These are phyloP conservation scores for Philhelius pedissequus DNA, from an alignment of 2,888 invertebrate genomes.

Conservation along the genomic window DNA sequence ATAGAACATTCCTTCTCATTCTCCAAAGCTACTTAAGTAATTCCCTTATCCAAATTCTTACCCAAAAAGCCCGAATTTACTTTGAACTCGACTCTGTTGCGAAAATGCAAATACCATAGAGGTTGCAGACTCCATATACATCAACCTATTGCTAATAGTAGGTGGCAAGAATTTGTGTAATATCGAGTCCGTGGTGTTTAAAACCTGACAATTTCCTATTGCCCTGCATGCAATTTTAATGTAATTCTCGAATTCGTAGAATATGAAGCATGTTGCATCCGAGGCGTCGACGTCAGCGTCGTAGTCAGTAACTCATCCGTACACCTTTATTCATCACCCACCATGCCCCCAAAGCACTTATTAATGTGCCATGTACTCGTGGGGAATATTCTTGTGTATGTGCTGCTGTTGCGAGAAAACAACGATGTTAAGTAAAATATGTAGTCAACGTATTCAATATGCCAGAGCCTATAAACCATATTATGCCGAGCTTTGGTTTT, in stretches of 20 bases:
- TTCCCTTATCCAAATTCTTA: background rate
- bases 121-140: too few species aligned
- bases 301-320: constrained; percentile 13
- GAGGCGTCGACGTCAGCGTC: background rate
- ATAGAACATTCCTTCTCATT: too few species aligned
- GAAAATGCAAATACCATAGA: too few species aligned
- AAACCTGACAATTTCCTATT: constrained; percentile 52
- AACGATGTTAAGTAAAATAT: constrained; percentile 21
- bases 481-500: background rate
- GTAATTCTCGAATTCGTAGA: background rate
- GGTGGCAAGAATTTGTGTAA: constrained; percentile 13
- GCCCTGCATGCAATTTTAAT: constrained; percentile 60
- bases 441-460: constrained; percentile 34
- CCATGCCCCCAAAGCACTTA: constrained; percentile 21
- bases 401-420: background rate
- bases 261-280: constrained; percentile 5
- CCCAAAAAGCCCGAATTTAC: background rate
- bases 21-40: too few species aligned
- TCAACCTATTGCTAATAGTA: background rate
- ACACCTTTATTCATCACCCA: constrained; percentile 8
- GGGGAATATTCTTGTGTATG: background rate
- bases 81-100: background rate
- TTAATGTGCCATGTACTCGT: constrained; percentile 49
- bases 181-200: constrained; percentile 20
- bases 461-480: constrained; percentile 30